phyloP scores from a whole-genome alignment of 2,797 vertebrate species.

The Argyrosomus regius region DNA sequence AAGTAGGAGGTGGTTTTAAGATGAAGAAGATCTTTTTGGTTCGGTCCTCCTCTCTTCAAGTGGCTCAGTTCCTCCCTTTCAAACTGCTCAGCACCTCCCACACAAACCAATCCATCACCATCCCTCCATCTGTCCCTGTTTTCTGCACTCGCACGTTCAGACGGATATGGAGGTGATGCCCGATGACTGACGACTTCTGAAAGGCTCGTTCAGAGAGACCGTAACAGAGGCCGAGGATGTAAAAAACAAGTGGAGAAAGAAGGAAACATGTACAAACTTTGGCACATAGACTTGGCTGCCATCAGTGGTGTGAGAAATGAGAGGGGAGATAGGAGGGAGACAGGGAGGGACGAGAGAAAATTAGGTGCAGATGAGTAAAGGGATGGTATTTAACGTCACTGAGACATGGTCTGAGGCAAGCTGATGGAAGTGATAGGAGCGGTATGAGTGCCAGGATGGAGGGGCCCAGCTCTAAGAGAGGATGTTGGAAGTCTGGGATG shows the following conservation, averaged over 20 bases:
- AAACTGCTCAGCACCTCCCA: slow-evolving; percentile 30
- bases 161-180: slow-evolving; percentile 64
- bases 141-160: slow-evolving; percentile 51
- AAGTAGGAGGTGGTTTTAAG: slow-evolving; percentile 27
- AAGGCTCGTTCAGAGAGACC: slow-evolving; percentile 64
- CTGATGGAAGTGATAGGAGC: slow-evolving; percentile 66
- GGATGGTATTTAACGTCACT: slow-evolving; percentile 66
- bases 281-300: slow-evolving; percentile 42
- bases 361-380: slow-evolving; percentile 72
- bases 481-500: slow-evolving; percentile 39
- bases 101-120: slow-evolving; percentile 60
- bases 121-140: slow-evolving; percentile 47
- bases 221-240: slow-evolving; percentile 26
- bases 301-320: slow-evolving; percentile 54
- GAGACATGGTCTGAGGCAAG: slow-evolving; percentile 46
- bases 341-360: slow-evolving; percentile 58
- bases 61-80: slow-evolving; percentile 30
- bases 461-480: slow-evolving; percentile 47
- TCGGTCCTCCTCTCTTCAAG: slow-evolving; percentile 22
- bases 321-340: slow-evolving; percentile 33
- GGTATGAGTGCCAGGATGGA: slow-evolving; percentile 44
- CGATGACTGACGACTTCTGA: slow-evolving; percentile 72
- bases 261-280: slow-evolving; percentile 35
- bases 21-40: slow-evolving; percentile 6
- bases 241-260: slow-evolving; percentile 19